These are phyloP conservation scores for Eptesicus fuscus DNA, from an alignment of 2,113 vertebrate species.

Conservation along the genomic window DNA sequence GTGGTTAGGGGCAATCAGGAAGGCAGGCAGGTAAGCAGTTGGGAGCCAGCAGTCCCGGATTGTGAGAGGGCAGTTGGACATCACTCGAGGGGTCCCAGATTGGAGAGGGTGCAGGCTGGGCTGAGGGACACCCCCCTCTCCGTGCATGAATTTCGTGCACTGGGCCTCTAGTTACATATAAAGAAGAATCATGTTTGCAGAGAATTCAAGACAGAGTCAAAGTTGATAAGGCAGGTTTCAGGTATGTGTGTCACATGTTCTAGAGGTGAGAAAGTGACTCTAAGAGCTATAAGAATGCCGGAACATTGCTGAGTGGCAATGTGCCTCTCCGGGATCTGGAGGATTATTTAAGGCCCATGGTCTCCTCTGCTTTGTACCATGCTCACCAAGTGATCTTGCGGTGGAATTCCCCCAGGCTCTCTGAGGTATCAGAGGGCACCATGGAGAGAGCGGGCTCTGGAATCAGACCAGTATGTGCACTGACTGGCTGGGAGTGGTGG, in stretches of 20 bases:
- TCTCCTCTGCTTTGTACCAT: neutral
- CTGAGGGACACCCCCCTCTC: no score
- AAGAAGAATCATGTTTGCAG: neutral
- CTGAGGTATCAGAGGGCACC: no score
- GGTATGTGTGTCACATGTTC: neutral
- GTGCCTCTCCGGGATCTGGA: neutral
- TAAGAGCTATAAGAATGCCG: neutral
- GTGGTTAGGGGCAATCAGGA: no score
- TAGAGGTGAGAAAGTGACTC: fast-evolving
- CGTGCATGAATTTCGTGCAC: no score
- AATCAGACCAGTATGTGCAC: neutral
- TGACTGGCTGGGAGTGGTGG: neutral
- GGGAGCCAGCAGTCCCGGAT: no score
- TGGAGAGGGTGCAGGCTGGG: no score
- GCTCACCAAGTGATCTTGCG: neutral
- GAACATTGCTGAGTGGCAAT: neutral
- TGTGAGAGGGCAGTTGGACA: no score
- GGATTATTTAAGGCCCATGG: neutral
- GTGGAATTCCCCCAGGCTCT: neutral
- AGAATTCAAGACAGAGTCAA: neutral
- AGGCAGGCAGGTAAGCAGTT: no score
- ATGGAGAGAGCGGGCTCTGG: neutral
- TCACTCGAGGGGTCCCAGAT: no score
- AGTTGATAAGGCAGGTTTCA: neutral
- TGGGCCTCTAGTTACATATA: no score